Conservation (phyloP, 2,113 vertebrate species). For the Setophaga kirtlandii region DNA sequence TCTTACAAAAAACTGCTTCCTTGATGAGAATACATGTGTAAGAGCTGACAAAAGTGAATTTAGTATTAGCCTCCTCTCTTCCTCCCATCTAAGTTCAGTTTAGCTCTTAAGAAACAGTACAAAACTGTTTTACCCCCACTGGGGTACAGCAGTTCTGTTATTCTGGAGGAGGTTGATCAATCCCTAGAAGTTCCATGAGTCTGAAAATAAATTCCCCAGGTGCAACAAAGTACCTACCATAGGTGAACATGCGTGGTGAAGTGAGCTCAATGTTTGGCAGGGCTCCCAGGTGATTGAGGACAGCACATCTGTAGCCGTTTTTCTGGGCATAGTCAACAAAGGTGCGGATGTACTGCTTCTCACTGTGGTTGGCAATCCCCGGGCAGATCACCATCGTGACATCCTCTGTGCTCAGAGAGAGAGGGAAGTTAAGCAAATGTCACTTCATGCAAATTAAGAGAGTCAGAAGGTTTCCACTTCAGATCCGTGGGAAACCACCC, state of each 20-base stretch:
- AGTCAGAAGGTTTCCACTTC: not conserved
- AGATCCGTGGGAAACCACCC: slow-evolving; percentile 8
- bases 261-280: slow-evolving; percentile 96
- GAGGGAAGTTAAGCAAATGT: slow-evolving; percentile 51
- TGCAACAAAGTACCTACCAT: slow-evolving; percentile 76
- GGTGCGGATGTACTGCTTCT: slow-evolving; percentile 98
- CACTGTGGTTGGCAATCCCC: slow-evolving; percentile 97
- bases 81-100: not conserved
- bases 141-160: not conserved
- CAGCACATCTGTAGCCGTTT: slow-evolving; percentile 94
- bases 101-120: not conserved
- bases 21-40: not conserved
- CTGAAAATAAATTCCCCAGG: not conserved
- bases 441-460: slow-evolving; percentile 37
- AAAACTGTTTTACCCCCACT: not conserved
- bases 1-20: not conserved
- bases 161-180: not conserved
- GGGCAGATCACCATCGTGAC: slow-evolving; percentile 99
- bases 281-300: slow-evolving; percentile 95
- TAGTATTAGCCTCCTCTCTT: not conserved
- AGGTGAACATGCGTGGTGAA: slow-evolving; percentile 98
- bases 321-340: slow-evolving; percentile 96
- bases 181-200: not conserved
- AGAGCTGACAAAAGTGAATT: not conserved
- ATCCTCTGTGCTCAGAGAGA: slow-evolving; percentile 79